These are phyloP conservation scores for Channa striata DNA, from an alignment of 2,797 vertebrate species.

Conservation along the genomic window DNA sequence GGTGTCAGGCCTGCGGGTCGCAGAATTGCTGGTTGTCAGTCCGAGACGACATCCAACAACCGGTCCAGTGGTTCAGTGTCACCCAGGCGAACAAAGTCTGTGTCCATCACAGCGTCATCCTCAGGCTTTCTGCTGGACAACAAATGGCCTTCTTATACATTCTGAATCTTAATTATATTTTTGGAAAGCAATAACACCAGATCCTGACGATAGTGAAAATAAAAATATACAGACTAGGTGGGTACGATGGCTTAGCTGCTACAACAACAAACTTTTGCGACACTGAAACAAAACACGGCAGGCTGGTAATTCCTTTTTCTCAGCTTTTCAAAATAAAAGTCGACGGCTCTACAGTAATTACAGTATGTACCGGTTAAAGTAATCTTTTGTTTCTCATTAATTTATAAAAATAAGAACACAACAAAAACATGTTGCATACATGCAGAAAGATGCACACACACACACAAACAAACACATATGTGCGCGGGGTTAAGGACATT, in stretches of 20 bases:
- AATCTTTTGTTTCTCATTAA: neutral
- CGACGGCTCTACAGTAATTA: neutral
- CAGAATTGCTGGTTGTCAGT: slow-evolving; percentile 32
- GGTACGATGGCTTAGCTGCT: neutral
- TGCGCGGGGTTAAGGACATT: too few species aligned
- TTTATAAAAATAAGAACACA: neutral
- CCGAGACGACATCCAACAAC: slow-evolving; percentile 50
- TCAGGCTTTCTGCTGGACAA: neutral
- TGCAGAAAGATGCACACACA: too few species aligned
- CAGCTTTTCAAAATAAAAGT: slow-evolving; percentile 73
- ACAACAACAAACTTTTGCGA: slow-evolving; percentile 69
- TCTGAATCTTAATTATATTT: too few species aligned
- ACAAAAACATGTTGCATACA: neutral
- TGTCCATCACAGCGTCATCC: slow-evolving; percentile 42
- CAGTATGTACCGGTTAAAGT: neutral
- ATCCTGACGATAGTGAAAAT: neutral
- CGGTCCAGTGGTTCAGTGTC: slow-evolving; percentile 44
- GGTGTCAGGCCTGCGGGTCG: neutral
- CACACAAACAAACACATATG: too few species aligned
- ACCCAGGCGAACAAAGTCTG: slow-evolving; percentile 38
- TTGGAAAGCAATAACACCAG: neutral
- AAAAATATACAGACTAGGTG: neutral
- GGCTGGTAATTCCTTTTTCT: neutral
- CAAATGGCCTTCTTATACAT: neutral
- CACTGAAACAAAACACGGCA: slow-evolving; percentile 65